These are phyloP conservation scores for Watsonalla binaria DNA, from an alignment of 2,888 invertebrate genomes.

Conservation along the genomic window DNA sequence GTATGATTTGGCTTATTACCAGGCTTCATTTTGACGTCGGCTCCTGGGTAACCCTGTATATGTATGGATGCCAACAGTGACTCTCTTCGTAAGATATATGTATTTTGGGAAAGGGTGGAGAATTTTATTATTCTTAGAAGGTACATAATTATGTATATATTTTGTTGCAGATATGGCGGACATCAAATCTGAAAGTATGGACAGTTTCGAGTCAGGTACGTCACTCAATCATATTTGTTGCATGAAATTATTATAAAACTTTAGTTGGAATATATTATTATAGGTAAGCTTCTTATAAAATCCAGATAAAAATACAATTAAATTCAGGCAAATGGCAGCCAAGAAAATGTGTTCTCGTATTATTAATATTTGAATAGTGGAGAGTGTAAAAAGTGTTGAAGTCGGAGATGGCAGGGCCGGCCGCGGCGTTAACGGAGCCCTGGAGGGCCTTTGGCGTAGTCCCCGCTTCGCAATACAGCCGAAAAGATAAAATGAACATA, in stretches of 20 bases:
- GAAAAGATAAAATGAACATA: constrained; percentile 78
- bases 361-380: constrained; percentile 74
- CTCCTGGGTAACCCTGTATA: too few relatives aligned
- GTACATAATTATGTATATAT: constrained; percentile 2
- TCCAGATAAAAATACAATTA: constrained; percentile 34
- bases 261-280: constrained; percentile 6
- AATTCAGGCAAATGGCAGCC: constrained; percentile 34
- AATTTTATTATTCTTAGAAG: too few relatives aligned
- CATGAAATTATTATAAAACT: constrained; percentile 11
- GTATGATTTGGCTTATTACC: too few relatives aligned
- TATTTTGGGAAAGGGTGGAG: too few relatives aligned
- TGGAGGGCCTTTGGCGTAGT: constrained; percentile 69
- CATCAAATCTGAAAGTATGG: constrained; percentile 71
- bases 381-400: constrained; percentile 65
- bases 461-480: constrained; percentile 72
- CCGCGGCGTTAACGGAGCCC: constrained; percentile 72
- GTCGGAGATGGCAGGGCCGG: constrained; percentile 56
- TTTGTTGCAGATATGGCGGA: constrained; percentile 65
- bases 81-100: too few relatives aligned
- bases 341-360: constrained; percentile 39
- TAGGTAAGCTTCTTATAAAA: constrained; percentile 28
- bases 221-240: constrained; percentile 5
- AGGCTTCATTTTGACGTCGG: too few relatives aligned
- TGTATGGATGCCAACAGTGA: too few relatives aligned
- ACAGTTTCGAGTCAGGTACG: constrained; percentile 73